Evolutionary conservation across 2,888 invertebrate species (phyloP), one percentile per base, ranked within the genome.

Genomic region (Timema cristinae): DNA sequence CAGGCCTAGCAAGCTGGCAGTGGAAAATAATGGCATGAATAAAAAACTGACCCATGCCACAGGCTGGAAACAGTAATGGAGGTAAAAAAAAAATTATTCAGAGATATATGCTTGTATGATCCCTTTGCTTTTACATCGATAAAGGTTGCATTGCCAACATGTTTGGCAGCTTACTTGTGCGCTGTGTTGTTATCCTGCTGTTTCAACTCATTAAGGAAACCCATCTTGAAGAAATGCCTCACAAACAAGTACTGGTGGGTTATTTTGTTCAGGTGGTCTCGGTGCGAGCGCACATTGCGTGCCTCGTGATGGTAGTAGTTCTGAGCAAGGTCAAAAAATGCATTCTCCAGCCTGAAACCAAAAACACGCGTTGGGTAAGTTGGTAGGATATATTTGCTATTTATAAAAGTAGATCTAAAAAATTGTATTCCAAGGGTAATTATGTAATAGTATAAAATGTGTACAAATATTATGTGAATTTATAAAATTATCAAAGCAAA

Each of bases 151-250:
- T n/a, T 54, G 54, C 54, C 11, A 11, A 54, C 54, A 54, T n/a
- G 11, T n/a, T 54, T 54, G n/a, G 32, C 13, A 32, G 48, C 82
- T 82, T 82, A 90, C 87, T 93, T 94, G 78, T 94, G 89, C 13
- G 97, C 95, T 0, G 91, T 90, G 79, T 89, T 90, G 76, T 89
- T 86, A 80, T 98, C 98, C 81, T 97, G 95, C 81, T 97, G 95
- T 78, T 93, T 92, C 75, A 99, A 83, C 84, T 99, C 99, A 79
- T 94, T 93, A 70, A 97, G 89, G 84, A 97, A 98, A 0, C 93
- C 99, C 81, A 98, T 89, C 84, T 99, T 99, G 81, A 97, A 98
- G 80, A 97, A 95, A 84, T 98, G 98, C 51, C 99, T 85, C 49
- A 98, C 95, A 85, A 93, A 94, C 70, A 99, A 86, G 78, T 93